A percentile compares a stretch with the other conserved stretches of the same genome.
Evolutionary conservation across 2,113 vertebrate species (phyloP).

Genomic region (Sebastes fasciatus): DNA sequence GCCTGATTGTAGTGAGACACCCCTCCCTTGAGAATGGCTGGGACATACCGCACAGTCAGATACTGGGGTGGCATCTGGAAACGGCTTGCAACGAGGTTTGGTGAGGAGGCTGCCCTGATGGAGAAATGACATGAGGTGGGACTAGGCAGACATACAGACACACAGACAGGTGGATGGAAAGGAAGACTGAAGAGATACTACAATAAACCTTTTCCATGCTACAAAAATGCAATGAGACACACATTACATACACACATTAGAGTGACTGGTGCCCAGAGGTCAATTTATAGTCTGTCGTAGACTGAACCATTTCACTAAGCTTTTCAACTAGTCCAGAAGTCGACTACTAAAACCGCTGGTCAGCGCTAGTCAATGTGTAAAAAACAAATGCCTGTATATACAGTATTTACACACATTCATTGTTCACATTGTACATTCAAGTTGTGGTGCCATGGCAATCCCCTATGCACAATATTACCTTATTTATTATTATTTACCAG

Average conservation of each 20-base stretch:
- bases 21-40: conserved; percentile 71
- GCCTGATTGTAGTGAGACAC: conserved; percentile 67
- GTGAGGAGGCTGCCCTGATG: conserved; percentile 89
- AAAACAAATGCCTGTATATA: not conserved
- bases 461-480: not conserved
- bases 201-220: conserved; percentile 3
- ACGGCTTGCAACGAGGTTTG: conserved; percentile 87
- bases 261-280: not conserved
- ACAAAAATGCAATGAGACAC: conserved; percentile 21
- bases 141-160: conserved; percentile 73
- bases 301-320: not conserved
- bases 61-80: conserved; percentile 85
- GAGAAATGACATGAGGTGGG: conserved; percentile 87
- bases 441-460: not conserved
- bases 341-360: not conserved
- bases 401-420: not conserved
- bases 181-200: conserved; percentile 44
- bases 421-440: not conserved
- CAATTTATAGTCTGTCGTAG: not conserved
- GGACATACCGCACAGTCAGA: conserved; percentile 90
- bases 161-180: conserved; percentile 58
- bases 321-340: not conserved
- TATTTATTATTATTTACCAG: not conserved
- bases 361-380: not conserved
- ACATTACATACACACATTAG: conserved; percentile 14